Conservation (phyloP, 1,140 invertebrate species). For the Halesus radiatus region DNA sequence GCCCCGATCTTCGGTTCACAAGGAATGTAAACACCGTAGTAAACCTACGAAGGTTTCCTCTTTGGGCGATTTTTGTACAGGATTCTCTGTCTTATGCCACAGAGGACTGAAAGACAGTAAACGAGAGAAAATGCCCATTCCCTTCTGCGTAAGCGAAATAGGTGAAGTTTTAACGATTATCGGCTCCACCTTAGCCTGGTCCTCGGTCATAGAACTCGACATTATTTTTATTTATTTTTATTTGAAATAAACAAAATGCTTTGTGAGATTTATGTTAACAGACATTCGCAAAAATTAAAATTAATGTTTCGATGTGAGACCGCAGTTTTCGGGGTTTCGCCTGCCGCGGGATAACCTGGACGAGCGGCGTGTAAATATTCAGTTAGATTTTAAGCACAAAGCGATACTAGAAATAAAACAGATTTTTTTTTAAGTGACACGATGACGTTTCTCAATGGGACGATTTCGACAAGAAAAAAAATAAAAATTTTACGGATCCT, state of each 20-base stretch:
- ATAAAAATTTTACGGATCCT: too few species aligned
- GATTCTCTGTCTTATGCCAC: slow-evolving; percentile 44
- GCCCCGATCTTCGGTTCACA: slow-evolving; percentile 68
- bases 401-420: slow-evolving; percentile 47
- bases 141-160: slow-evolving; percentile 30
- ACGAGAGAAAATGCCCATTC: slow-evolving; percentile 50
- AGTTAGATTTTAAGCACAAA: slow-evolving; percentile 40
- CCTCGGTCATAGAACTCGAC: slow-evolving; percentile 24
- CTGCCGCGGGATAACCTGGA: background rate
- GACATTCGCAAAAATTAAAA: slow-evolving; percentile 20
- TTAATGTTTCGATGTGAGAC: too few species aligned
- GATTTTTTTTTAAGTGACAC: slow-evolving; percentile 43
- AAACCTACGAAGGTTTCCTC: slow-evolving; percentile 61
- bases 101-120: slow-evolving; percentile 50
- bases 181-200: slow-evolving; percentile 11
- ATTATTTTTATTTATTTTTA: slow-evolving; percentile 31
- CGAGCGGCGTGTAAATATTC: slow-evolving; percentile 19
- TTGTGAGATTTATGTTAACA: slow-evolving; percentile 40
- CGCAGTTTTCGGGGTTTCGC: background rate
- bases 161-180: background rate
- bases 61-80: slow-evolving; percentile 31
- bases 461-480: slow-evolving; percentile 40
- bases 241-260: slow-evolving; percentile 37
- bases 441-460: slow-evolving; percentile 39
- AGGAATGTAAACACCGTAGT: slow-evolving; percentile 69